Base-by-base conservation (phyloP, 1,140 invertebrate genomes). In the Catajapyx aquilonaris region DNA sequence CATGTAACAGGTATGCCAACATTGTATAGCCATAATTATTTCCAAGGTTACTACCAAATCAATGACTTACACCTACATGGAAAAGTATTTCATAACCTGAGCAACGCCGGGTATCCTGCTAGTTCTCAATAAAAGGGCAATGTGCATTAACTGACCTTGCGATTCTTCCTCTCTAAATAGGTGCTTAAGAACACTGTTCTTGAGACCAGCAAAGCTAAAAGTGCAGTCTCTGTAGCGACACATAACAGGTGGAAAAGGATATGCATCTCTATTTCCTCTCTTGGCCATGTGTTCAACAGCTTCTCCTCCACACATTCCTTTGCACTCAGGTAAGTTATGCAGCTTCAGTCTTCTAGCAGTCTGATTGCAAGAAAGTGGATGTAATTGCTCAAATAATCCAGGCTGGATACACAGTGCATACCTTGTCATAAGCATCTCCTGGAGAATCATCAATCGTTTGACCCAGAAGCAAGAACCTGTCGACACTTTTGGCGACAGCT, bases 401-500 rank as follows among this genome's bases (percentile, higher is more conserved):
- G 40, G 31, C 36, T 18, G 31, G 30, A 37, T 41, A 35, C 17
- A 31, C 40, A 7, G 41, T 44, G 32, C 32, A 44, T 51, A 79
- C 77, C 62, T 94, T 94, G 54, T 95, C 88, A 46, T 88, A 69
- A 3, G 74, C 66, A 64, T 94, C 86, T 34, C 93, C 93, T 18
- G 88, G 87, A 32, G 90, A 71, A 63, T 81, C 74, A 60, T 95
- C 86, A 15, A 76, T 42, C 23, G 65, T 69, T 43, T 72, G 57
- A 4, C 90, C 90, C 9, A 95, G 60, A 25, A 87, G 54, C 9
- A 73, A 55, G 61, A 90, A 90, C 25, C 80, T 63, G 41, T 80
- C 64, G 15, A 87, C 64, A 51, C 64, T 65, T 51, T 74, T 62
- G 2, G 74, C 86, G 13, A 94, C 48, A 25, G 74, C 71, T 37